Base-by-base conservation (phyloP, 2,797 vertebrate genomes). In the Mycteria americana region DNA sequence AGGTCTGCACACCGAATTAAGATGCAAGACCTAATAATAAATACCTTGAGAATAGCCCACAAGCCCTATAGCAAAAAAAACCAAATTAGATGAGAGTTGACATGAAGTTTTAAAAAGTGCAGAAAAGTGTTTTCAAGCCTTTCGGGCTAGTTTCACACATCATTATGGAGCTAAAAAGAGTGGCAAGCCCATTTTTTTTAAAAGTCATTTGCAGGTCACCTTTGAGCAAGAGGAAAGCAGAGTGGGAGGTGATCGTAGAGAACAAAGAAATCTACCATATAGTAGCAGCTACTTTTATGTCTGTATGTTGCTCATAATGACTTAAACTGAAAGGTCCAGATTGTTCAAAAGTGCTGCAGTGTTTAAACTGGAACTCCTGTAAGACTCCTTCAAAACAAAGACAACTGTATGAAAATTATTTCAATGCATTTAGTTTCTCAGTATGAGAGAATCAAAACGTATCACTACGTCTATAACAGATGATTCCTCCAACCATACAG, bases 171-270 rank as follows among this genome's bases (percentile, higher is more conserved):
- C 69, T 86, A 56, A 86, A 69, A 75, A 73, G 82, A 91, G 57
- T 11, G 57, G 78, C 72, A 94, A 93, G 81, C 63, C 80, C 90
- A 22, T 64, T 72, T 57, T 64, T 23, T 60, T 1, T 28, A 86
- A 60, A 76, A 95, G 79, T 69, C 96, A 90, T 97, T 96, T 94
- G 95, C 96, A 96, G 96, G 95, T 97, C 95, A 96, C 96, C 93
- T 96, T 84, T 96, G 65, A 95, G 83, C 88, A 95, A 63, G 51
- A 90, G 89, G 39, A 78, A 95, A 92, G 78, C 57, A 28, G 41
- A 25, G 37, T 45, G 46, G 81, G 79, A 93, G 87, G 82, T 93
- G 89, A 95, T 62, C 11, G 5, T 8, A 64, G 65, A 94, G 96
- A 96, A 95, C 89, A 96, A 96, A 96, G 91, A 56, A 89, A 72